These are phyloP conservation scores for Lontra canadensis DNA, from an alignment of 2,113 vertebrate genomes.

Conservation along the genomic window DNA sequence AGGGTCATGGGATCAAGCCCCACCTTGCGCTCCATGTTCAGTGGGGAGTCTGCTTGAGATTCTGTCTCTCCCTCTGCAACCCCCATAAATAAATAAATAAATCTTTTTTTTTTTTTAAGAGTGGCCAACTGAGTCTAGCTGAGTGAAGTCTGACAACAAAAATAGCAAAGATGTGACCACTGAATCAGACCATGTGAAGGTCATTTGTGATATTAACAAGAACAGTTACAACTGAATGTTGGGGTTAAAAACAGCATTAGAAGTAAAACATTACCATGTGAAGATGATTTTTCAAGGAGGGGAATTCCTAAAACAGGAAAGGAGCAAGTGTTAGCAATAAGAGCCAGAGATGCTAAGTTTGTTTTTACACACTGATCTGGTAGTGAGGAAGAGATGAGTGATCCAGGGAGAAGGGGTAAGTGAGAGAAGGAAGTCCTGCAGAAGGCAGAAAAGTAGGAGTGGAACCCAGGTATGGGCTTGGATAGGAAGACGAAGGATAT, in stretches of 20 bases:
- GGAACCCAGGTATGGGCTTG: not conserved
- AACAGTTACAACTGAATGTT: not conserved
- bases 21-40: not conserved
- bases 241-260: not conserved
- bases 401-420: not conserved
- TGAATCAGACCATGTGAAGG: not conserved
- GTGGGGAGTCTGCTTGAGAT: not conserved
- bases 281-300: not conserved
- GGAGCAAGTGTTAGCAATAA: not conserved
- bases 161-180: not conserved
- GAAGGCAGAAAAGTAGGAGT: not conserved
- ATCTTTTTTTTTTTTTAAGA: not conserved
- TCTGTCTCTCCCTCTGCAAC: not conserved
- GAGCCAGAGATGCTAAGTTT: not conserved
- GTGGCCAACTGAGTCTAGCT: not conserved
- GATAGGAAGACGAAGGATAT: not conserved
- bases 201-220: not conserved
- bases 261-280: not conserved
- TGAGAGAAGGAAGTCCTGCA: not conserved
- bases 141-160: not conserved
- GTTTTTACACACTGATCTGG: not conserved
- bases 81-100: too few relatives aligned
- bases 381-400: not conserved
- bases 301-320: not conserved
- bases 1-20: not conserved